A percentile compares a stretch with the other conserved stretches of the same genome.
Evolutionary conservation across 2,888 invertebrate species (phyloP).

Genomic region (Drosophila mercatorum): DNA sequence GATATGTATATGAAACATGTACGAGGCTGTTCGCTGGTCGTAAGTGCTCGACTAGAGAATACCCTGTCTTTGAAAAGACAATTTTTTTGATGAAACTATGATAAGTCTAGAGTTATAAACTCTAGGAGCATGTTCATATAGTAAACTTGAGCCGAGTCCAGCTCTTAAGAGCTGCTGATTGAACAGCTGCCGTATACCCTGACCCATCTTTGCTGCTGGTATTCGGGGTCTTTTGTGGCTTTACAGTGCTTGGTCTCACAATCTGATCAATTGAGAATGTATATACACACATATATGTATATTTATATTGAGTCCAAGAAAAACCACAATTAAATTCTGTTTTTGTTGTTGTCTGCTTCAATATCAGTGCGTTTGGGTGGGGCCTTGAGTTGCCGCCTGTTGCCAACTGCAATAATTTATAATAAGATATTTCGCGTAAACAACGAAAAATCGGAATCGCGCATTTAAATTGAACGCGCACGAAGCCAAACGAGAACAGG

Average conservation of each 20-base stretch:
- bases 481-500: constrained; percentile 25
- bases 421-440: constrained; percentile 25
- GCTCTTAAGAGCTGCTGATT: not conserved
- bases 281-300: not conserved
- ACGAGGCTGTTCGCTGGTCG: not conserved
- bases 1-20: not conserved
- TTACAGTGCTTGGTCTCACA: too few species aligned
- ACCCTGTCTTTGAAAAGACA: not conserved
- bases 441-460: not conserved
- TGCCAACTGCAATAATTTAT: constrained; percentile 20
- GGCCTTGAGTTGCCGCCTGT: not conserved
- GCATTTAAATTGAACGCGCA: constrained; percentile 24
- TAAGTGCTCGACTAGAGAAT: not conserved
- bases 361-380: not conserved
- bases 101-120: too few species aligned
- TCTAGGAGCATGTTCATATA: too few species aligned
- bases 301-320: not conserved
- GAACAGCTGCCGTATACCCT: too few species aligned
- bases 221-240: too few species aligned
- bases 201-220: too few species aligned
- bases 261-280: not conserved
- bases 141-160: not conserved
- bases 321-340: not conserved
- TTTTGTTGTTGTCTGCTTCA: not conserved
- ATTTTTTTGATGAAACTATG: too few species aligned